Base-by-base conservation (phyloP, 1,140 invertebrate genomes). In the Nebria ingens region DNA sequence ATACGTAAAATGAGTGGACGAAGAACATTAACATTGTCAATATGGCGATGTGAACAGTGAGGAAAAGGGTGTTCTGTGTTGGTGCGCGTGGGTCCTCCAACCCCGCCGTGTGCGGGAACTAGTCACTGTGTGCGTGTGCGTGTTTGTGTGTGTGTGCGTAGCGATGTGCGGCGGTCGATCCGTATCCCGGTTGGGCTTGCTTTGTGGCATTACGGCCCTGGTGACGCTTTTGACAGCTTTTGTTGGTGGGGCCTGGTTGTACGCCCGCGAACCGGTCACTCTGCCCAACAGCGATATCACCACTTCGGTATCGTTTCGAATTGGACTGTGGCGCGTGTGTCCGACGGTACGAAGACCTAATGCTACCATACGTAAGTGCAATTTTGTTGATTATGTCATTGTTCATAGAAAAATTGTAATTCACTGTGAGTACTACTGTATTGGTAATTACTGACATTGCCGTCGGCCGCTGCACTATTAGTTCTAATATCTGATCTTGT, bases 291-390 rank as follows among this genome's bases (percentile, higher is more conserved):
- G 67, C 52, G 67, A 68, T n/a, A 53, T 69, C 22, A 73, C 68
- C 21, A 74, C 70, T 12, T 65, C 68, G 50, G 69, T 73, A 38
- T 65, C 57, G 19, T 75, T 76, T 58, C 65, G 67, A 11, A 75
- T 76, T 42, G 75, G 75, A 50, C 62, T 76, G 53, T 76, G 75
- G 75, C 64, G 71, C 42, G 70, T 74, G n/a, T 76, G 75, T 62
- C 75, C 75, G 4, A 65, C 64, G 17, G 62, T 71, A n/a, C 66
- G 67, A 56, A 61, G 59, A 53, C 61, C 70, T 57, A 70, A 71
- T 58, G 59, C 58, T 19, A 63, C 67, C 17, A 67, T 68, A 65
- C 67, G 69, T 71, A 63, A 71, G 69, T 68, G 42, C 23, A 52
- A 53, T 52, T 49, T 25, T n/a, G n/a, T n/a, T n/a, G n/a, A n/a